phyloP scores from a whole-genome alignment of 2,797 vertebrate species.

The Sciurus vulgaris region DNA sequence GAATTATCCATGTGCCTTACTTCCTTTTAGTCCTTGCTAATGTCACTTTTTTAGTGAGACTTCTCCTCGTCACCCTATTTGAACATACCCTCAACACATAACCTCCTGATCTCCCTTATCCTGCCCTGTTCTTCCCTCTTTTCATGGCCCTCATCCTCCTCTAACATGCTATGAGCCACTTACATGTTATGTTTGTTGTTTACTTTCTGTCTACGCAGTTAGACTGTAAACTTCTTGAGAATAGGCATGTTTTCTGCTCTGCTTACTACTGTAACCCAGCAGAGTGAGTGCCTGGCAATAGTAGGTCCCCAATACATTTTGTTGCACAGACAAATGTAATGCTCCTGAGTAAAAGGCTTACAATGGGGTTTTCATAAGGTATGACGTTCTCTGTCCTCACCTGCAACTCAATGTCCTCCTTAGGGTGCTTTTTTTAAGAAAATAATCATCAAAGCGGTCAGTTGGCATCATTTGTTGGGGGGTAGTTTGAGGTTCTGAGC shows the following conservation, averaged over 20 bases:
- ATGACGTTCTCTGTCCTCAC: not conserved
- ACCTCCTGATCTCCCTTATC: not conserved
- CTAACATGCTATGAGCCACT: not conserved
- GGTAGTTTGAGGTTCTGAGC: not conserved
- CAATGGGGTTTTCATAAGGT: not conserved
- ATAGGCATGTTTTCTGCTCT: not conserved
- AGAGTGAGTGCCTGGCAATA: not conserved
- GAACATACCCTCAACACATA: not conserved
- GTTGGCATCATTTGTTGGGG: not conserved
- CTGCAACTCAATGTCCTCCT: not conserved
- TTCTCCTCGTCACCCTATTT: not conserved
- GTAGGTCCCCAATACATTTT: not conserved
- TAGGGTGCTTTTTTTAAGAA: not conserved
- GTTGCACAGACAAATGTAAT: not conserved
- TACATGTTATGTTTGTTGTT: not conserved
- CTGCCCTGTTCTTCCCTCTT: not conserved
- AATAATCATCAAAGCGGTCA: slow-evolving; percentile 3
- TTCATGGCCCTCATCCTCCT: not conserved
- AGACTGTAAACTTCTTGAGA: not conserved
- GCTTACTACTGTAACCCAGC: not conserved
- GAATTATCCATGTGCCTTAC: not conserved
- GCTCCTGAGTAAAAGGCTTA: not conserved
- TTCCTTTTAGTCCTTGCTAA: slow-evolving; percentile 10
- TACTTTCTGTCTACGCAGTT: not conserved
- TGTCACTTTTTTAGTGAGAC: slow-evolving; percentile 1